phyloP scores from a whole-genome alignment of 2,113 vertebrate species.

The Halichoeres trimaculatus region DNA sequence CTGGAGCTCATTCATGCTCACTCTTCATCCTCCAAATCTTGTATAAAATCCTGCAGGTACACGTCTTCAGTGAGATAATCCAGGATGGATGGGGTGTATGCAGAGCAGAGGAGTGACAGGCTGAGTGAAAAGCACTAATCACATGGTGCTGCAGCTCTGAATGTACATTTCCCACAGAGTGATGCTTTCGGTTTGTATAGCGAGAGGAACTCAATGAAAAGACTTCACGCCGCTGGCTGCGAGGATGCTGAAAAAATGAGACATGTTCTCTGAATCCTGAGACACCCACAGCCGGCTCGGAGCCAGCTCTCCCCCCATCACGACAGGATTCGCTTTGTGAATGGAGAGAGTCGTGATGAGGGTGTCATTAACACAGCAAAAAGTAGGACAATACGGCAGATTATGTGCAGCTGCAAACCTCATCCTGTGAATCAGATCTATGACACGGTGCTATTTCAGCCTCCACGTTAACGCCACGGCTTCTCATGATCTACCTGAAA shows the following conservation, averaged over 20 bases:
- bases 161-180: conserved; percentile 64
- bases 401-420: conserved; percentile 75
- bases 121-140: conserved; percentile 59
- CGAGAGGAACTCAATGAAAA: conserved; percentile 62
- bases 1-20: conserved; percentile 22
- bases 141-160: conserved; percentile 55
- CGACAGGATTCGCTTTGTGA: conserved; percentile 76
- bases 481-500: background rate
- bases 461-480: conserved; percentile 16
- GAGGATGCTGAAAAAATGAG: conserved; percentile 58
- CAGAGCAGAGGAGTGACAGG: conserved; percentile 18
- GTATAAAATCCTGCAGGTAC: conserved; percentile 20
- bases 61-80: conserved; percentile 16
- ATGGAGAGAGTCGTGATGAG: conserved; percentile 78
- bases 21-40: background rate
- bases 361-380: conserved; percentile 67
- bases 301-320: conserved; percentile 65
- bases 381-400: conserved; percentile 70
- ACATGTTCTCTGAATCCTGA: conserved; percentile 49
- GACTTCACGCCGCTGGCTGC: conserved; percentile 44
- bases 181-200: conserved; percentile 36
- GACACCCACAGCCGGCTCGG: conserved; percentile 67
- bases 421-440: conserved; percentile 54
- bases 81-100: conserved; percentile 3
- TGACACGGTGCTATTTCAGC: conserved; percentile 33